phyloP scores from a whole-genome alignment of 2,888 invertebrate genomes.

The Nudaria mundana region DNA sequence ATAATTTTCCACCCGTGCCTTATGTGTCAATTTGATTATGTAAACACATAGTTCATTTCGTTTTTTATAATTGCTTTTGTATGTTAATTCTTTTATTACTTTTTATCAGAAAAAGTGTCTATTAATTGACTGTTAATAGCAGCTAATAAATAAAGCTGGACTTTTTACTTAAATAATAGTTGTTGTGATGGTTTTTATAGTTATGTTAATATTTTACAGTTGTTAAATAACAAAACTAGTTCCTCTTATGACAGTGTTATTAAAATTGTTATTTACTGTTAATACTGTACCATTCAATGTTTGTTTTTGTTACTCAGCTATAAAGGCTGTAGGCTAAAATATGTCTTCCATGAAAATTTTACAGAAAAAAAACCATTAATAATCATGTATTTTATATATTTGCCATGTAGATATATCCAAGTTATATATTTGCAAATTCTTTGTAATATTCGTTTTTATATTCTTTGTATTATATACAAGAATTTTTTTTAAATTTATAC shows the following conservation, averaged over 20 bases:
- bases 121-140: too few species aligned
- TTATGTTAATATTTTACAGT: slow-evolving; percentile 5
- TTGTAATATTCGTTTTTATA: slow-evolving; percentile 61
- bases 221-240: slow-evolving; percentile 4
- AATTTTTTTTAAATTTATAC: slow-evolving; percentile 20
- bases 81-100: too few species aligned
- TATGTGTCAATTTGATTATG: too few species aligned
- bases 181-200: background rate
- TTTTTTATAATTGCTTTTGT: too few species aligned
- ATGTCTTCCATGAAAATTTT: slow-evolving; percentile 62
- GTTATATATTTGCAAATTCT: too few species aligned
- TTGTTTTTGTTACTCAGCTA: slow-evolving; percentile 34
- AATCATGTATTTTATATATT: slow-evolving; percentile 35
- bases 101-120: too few species aligned
- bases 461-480: slow-evolving; percentile 26
- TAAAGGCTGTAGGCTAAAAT: slow-evolving; percentile 37
- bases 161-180: background rate
- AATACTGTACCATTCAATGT: slow-evolving; percentile 25
- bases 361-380: slow-evolving; percentile 28
- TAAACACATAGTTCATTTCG: too few species aligned
- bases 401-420: slow-evolving; percentile 31
- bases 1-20: too few species aligned
- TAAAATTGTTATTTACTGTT: slow-evolving; percentile 25
- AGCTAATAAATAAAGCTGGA: background rate
- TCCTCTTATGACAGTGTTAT: slow-evolving; percentile 16